Evolutionary conservation across 2,888 invertebrate species (phyloP).

Genomic region (Xestia sexstrigata): DNA sequence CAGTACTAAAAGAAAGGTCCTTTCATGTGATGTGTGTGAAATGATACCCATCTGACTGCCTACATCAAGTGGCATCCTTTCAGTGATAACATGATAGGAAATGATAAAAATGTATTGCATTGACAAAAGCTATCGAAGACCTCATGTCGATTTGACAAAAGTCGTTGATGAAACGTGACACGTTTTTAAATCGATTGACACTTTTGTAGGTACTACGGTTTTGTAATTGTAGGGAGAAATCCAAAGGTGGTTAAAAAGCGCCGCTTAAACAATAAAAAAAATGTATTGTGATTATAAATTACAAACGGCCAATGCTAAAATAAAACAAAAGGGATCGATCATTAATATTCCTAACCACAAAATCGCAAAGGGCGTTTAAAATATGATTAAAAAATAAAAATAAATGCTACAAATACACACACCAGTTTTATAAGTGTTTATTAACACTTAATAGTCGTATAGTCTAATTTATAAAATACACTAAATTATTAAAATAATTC

Average conservation of each 20-base stretch:
- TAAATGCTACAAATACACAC: background rate
- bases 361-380: background rate
- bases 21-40: background rate
- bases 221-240: background rate
- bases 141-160: background rate
- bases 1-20: background rate
- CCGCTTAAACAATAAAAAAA: background rate
- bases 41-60: background rate
- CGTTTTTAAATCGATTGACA: background rate
- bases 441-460: too few relatives aligned
- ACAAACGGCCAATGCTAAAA: background rate
- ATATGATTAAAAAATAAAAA: background rate
- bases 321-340: background rate
- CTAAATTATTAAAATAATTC: background rate
- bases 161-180: background rate
- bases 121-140: background rate
- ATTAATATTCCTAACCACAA: background rate
- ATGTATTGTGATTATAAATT: background rate
- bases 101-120: background rate
- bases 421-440: background rate
- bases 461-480: too few relatives aligned
- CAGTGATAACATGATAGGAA: background rate
- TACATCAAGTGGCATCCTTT: background rate
- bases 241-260: background rate
- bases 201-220: background rate